Percentiles rank a stretch among this genome's conserved stretches.
These are phyloP conservation scores for Saccostrea echinata DNA, from an alignment of 1,140 invertebrate genomes.

Conservation along the genomic window DNA sequence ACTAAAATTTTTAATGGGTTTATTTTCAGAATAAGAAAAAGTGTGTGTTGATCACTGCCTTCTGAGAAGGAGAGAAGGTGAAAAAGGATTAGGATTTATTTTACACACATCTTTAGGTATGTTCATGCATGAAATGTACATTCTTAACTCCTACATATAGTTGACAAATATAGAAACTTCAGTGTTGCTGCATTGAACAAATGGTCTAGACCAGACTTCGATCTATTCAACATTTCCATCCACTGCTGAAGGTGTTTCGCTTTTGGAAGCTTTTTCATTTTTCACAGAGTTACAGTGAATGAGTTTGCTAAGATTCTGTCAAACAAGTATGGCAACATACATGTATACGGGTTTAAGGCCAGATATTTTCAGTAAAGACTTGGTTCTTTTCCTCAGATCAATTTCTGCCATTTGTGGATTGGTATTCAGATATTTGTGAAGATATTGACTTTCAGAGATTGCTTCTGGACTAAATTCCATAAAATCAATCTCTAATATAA, in stretches of 20 bases:
- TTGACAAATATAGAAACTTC: no score
- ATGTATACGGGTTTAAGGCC: no score
- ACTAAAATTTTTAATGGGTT: neutral
- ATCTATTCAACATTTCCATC: no score
- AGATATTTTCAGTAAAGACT: neutral
- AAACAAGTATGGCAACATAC: no score
- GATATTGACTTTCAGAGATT: slow-evolving; percentile 16
- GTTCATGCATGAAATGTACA: neutral
- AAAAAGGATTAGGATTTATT: neutral
- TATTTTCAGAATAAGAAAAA: slow-evolving; percentile 11
- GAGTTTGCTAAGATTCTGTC: no score
- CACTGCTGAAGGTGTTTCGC: no score
- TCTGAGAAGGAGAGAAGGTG: neutral
- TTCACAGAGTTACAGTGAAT: no score
- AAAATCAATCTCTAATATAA: slow-evolving; percentile 12
- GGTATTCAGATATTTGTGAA: neutral
- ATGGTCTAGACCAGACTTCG: no score
- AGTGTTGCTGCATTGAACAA: no score
- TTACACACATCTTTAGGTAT: neutral
- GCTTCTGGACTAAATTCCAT: neutral
- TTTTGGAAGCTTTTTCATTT: no score
- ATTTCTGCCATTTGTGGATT: neutral
- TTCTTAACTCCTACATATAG: neutral
- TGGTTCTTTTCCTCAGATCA: neutral
- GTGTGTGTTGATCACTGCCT: neutral